These are phyloP conservation scores for Gymnogyps californianus DNA, from an alignment of 2,113 vertebrate genomes.

Conservation along the genomic window DNA sequence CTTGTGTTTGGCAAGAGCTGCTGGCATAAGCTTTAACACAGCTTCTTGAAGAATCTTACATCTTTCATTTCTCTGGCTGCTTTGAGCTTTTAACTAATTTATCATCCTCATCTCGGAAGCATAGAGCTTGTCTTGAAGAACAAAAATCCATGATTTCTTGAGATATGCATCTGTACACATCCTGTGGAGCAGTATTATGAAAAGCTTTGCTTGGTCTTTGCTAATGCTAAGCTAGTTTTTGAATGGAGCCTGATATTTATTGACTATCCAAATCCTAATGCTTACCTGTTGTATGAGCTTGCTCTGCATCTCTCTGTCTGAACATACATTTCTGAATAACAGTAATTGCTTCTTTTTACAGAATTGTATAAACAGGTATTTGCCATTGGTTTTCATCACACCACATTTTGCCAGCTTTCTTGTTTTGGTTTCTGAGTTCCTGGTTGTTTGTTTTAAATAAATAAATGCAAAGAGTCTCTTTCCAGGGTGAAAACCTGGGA, in stretches of 20 bases:
- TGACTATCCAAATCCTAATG: neutral
- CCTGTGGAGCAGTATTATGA: neutral
- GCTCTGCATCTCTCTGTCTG: neutral
- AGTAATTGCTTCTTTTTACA: neutral
- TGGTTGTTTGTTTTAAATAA: neutral
- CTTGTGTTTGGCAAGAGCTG: conserved; percentile 32
- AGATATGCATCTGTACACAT: neutral
- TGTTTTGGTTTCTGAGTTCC: neutral
- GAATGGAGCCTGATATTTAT: neutral
- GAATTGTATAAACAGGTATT: neutral
- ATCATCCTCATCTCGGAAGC: neutral
- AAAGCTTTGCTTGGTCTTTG: neutral
- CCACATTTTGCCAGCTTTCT: neutral
- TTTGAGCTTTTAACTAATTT: conserved; percentile 37
- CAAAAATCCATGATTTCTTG: neutral
- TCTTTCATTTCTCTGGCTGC: neutral
- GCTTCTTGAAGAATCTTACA: neutral
- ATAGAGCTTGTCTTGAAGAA: neutral
- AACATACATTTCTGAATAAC: neutral
- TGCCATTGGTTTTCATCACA: neutral
- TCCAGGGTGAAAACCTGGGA: neutral
- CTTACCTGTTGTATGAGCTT: neutral
- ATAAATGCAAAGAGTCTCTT: neutral
- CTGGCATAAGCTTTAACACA: neutral
- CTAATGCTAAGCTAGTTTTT: neutral